Percentiles rank a stretch among this genome's conserved stretches.
Conservation (phyloP, 2,797 vertebrate genomes). For the Crenichthys baileyi region DNA sequence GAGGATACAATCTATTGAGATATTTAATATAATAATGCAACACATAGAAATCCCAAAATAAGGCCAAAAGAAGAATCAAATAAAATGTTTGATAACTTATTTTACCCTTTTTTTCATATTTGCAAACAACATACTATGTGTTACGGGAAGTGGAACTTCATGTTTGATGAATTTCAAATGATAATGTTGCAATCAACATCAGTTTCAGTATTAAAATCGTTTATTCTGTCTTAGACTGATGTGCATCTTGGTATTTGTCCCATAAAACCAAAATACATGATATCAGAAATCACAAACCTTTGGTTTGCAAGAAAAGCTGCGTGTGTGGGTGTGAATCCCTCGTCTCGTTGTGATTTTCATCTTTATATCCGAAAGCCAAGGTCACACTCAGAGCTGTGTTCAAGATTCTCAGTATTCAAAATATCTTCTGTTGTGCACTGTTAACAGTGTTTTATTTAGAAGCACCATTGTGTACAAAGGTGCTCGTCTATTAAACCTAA, state of each 20-base stretch:
- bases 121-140: not conserved
- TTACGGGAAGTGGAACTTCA: too few species aligned
- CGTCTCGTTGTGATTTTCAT: slow-evolving; percentile 1
- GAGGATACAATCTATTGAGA: not conserved
- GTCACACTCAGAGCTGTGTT: slow-evolving; percentile 24
- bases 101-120: not conserved
- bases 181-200: too few species aligned
- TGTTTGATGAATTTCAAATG: too few species aligned
- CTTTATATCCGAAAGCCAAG: slow-evolving; percentile 10
- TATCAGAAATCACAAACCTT: not conserved
- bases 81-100: not conserved
- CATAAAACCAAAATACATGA: not conserved
- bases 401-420: not conserved
- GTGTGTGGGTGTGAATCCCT: slow-evolving; percentile 6
- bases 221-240: not conserved
- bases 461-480: not conserved
- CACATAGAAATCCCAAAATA: not conserved
- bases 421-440: not conserved
- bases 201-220: too few species aligned
- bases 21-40: not conserved
- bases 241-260: not conserved
- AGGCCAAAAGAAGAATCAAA: not conserved
- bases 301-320: slow-evolving; percentile 12
- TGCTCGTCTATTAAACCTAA: too few species aligned
- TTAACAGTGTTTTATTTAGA: slow-evolving; percentile 29